Conservation (phyloP, 2,888 invertebrate genomes). For the Monoplex corrugatus region DNA sequence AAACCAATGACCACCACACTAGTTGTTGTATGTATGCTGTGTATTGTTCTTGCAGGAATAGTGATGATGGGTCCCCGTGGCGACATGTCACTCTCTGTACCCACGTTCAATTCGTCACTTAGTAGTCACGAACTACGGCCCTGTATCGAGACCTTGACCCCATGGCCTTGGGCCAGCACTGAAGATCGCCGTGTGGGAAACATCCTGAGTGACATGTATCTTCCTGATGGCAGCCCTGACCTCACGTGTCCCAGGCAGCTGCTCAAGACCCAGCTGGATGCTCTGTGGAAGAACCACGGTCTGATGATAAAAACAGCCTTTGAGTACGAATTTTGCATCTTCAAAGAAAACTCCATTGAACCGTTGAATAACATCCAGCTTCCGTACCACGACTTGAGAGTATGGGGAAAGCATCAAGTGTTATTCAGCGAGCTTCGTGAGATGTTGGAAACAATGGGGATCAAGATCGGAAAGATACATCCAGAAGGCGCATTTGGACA, state of each 20-base stretch:
- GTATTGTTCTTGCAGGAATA: background rate
- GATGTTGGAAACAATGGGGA: background rate
- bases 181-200: background rate
- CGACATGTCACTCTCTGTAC: no score
- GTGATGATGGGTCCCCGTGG: background rate
- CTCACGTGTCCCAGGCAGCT: constrained; percentile 30
- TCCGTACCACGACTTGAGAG: background rate
- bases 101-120: background rate
- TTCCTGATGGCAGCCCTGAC: constrained; percentile 19
- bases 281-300: background rate
- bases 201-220: constrained; percentile 38
- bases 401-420: background rate
- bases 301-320: constrained; percentile 31
- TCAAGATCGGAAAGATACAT: background rate
- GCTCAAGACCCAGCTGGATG: background rate
- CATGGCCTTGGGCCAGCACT: constrained; percentile 19
- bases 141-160: constrained; percentile 32
- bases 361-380: background rate
- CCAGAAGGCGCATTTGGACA: constrained; percentile 12
- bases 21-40: no score
- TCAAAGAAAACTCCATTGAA: constrained; percentile 33
- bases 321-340: constrained; percentile 41
- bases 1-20: no score
- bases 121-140: background rate
- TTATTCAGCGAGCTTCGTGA: background rate